These are phyloP conservation scores for Dryoscopus gambensis DNA, from an alignment of 2,113 vertebrate species.

Conservation along the genomic window DNA sequence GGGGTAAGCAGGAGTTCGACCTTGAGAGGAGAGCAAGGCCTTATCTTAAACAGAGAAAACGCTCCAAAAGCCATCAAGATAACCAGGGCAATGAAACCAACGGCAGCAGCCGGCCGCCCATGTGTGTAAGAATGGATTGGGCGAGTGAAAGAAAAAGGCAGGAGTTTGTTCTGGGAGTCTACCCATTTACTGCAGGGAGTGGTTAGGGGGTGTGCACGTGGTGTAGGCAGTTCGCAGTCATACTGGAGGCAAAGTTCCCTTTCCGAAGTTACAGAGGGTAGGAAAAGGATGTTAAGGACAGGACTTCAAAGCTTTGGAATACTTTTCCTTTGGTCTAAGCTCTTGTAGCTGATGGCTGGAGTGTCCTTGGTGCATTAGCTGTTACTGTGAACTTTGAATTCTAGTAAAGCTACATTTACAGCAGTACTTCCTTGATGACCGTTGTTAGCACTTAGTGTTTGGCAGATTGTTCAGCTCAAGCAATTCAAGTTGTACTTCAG, in stretches of 20 bases:
- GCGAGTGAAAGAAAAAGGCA: background rate
- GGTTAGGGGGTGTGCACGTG: background rate
- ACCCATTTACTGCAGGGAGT: background rate
- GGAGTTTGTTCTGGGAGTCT: background rate
- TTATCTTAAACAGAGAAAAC: background rate
- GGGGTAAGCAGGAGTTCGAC: background rate
- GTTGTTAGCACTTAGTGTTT: background rate
- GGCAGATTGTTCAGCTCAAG: background rate
- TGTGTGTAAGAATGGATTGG: background rate
- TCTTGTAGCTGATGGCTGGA: fast-evolving
- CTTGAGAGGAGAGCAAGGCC: background rate
- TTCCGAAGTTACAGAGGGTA: background rate
- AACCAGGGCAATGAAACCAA: background rate
- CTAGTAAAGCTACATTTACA: background rate
- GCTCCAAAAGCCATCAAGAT: background rate
- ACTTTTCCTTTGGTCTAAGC: background rate
- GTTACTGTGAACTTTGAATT: background rate
- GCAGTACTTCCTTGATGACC: background rate
- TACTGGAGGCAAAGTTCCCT: background rate
- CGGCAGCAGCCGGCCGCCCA: background rate
- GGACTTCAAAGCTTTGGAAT: too few species aligned
- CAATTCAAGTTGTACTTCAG: background rate
- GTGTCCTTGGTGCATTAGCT: background rate
- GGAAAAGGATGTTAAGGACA: background rate
- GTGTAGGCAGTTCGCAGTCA: fast-evolving